Evolutionary conservation across 2,113 vertebrate genomes (phyloP).

Genomic region (Girardinichthys multiradiatus): DNA sequence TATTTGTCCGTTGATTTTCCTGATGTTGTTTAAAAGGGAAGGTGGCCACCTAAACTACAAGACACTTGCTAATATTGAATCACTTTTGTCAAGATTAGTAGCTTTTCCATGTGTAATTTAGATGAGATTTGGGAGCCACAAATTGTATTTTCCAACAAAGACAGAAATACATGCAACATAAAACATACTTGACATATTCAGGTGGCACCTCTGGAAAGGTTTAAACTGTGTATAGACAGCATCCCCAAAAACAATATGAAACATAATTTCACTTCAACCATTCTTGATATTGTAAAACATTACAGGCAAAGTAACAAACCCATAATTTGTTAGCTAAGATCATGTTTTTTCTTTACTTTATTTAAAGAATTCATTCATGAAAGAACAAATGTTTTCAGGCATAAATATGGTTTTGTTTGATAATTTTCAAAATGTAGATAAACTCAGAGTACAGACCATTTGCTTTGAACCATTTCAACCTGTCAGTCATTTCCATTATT

Average conservation of each 20-base stretch:
- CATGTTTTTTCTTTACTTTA: not conserved
- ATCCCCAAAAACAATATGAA: no score
- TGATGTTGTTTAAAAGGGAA: constrained; percentile 2
- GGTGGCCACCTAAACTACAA: not conserved
- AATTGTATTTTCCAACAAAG: not conserved
- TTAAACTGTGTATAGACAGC: not conserved
- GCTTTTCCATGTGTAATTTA: not conserved
- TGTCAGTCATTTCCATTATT: not conserved
- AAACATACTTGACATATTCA: not conserved
- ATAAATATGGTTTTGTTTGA: no score
- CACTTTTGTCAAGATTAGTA: not conserved
- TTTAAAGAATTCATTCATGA: no score
- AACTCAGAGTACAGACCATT: not conserved
- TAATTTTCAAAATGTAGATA: not conserved
- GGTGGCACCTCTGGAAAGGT: not conserved
- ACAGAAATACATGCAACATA: not conserved
- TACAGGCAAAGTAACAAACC: not conserved
- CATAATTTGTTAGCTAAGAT: no score
- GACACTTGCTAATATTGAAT: no score
- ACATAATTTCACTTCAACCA: not conserved
- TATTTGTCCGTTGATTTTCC: constrained; percentile 3
- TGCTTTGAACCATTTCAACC: not conserved
- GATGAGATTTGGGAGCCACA: not conserved
- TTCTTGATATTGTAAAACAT: not conserved
- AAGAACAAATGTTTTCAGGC: no score